These are phyloP conservation scores for Gallinago paraguaiae DNA, from an alignment of 2,113 vertebrate species.

Conservation along the genomic window DNA sequence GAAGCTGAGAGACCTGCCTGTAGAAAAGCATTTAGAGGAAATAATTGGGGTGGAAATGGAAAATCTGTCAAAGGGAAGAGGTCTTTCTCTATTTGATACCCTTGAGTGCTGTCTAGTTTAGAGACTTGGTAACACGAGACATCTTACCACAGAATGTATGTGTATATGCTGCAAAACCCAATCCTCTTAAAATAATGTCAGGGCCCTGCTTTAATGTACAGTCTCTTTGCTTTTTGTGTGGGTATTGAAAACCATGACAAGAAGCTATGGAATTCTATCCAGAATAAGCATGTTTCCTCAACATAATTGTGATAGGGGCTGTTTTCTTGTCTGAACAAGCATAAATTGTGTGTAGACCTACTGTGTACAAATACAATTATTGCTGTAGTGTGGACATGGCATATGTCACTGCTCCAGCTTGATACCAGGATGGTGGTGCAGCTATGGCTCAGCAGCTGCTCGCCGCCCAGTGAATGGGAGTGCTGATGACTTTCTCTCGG, in stretches of 20 bases:
- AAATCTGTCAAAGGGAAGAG: constrained; percentile 3
- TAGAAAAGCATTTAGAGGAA: constrained; percentile 32
- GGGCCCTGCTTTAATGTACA: not conserved
- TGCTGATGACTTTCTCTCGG: not conserved
- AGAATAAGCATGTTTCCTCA: not conserved
- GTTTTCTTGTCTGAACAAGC: not conserved
- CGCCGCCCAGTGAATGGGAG: not conserved
- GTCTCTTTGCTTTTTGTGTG: not conserved
- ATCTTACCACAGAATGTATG: not conserved
- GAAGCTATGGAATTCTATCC: not conserved
- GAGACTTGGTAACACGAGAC: constrained; percentile 17
- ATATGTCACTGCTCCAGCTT: constrained; percentile 29
- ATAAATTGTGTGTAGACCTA: not conserved
- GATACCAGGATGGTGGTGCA: constrained; percentile 3
- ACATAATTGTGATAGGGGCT: not conserved
- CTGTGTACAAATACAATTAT: not conserved
- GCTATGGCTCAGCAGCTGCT: constrained; percentile 58
- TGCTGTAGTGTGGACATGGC: constrained; percentile 29
- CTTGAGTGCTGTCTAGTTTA: not conserved
- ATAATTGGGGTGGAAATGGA: constrained; percentile 36
- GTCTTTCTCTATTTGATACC: constrained; percentile 35
- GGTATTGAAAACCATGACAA: not conserved
- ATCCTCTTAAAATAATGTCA: not conserved
- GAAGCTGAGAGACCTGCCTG: not conserved
- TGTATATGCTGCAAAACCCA: not conserved